Percentiles rank a stretch among this genome's conserved stretches.
Conservation (phyloP, 2,888 invertebrate species). For the Campoletis raptor region DNA sequence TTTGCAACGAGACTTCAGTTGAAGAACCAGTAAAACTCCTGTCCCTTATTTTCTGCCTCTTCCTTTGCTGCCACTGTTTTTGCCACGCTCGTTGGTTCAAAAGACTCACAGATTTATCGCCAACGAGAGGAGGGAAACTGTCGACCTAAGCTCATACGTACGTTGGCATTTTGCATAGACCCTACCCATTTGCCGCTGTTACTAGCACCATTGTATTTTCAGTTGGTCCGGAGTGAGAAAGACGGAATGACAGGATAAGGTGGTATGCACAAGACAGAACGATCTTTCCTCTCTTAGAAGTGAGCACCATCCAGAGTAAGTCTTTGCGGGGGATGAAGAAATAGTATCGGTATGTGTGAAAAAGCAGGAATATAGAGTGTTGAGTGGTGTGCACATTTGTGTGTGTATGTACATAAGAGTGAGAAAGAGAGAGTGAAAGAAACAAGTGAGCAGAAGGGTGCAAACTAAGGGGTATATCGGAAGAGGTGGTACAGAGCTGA, state of each 20-base stretch:
- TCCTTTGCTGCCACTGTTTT: conserved; percentile 59
- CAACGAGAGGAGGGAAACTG: conserved; percentile 84
- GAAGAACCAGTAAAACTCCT: conserved; percentile 39
- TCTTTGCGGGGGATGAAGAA: conserved; percentile 70
- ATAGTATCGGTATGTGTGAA: conserved; percentile 71
- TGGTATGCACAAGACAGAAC: conserved; percentile 63
- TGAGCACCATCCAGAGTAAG: conserved; percentile 62
- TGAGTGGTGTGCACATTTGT: neutral
- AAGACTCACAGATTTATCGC: conserved; percentile 85
- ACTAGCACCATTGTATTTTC: conserved; percentile 34
- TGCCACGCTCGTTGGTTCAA: conserved; percentile 80
- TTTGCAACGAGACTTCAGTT: conserved; percentile 33
- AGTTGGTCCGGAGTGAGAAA: conserved; percentile 64
- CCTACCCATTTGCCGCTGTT: conserved; percentile 51
- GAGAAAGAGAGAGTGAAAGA: conserved; percentile 49
- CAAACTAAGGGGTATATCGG: conserved; percentile 63
- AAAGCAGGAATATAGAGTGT: conserved; percentile 50
- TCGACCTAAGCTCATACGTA: conserved; percentile 85
- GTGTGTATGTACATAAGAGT: conserved; percentile 16
- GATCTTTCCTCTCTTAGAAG: conserved; percentile 64
- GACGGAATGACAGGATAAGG: conserved; percentile 64
- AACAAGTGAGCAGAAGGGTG: conserved; percentile 58
- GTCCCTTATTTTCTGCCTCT: conserved; percentile 47
- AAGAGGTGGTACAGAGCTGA: conserved; percentile 54
- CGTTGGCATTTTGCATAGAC: conserved; percentile 83